These are phyloP conservation scores for Amphiprion ocellaris DNA, from an alignment of 2,113 vertebrate genomes.

Conservation along the genomic window DNA sequence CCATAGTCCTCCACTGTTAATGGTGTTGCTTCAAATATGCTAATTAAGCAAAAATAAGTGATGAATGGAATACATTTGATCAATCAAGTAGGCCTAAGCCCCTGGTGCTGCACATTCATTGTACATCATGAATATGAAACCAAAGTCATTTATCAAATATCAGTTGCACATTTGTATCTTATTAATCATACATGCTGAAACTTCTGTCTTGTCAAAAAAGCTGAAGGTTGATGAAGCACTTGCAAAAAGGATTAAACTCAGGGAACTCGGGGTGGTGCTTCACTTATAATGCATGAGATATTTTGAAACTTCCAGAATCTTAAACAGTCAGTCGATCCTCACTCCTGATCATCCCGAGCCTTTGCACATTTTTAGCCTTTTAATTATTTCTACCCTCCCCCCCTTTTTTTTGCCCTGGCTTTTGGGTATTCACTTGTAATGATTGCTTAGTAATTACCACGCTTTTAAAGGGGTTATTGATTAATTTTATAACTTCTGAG, in stretches of 20 bases:
- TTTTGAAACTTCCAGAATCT: conserved; percentile 69
- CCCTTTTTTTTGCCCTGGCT: background rate
- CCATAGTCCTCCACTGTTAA: conserved; percentile 74
- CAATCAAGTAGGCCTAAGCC: conserved; percentile 82
- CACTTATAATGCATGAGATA: conserved; percentile 67
- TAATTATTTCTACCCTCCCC: conserved; percentile 19
- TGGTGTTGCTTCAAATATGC: conserved; percentile 81
- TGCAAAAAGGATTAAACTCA: conserved; percentile 74
- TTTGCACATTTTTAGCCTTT: conserved; percentile 21
- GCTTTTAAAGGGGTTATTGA: conserved; percentile 28
- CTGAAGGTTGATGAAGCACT: conserved; percentile 81
- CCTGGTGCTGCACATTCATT: conserved; percentile 83
- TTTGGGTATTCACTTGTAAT: conserved; percentile 16
- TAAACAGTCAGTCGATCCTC: conserved; percentile 48
- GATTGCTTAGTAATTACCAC: conserved; percentile 64
- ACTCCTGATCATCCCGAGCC: background rate
- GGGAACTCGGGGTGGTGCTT: conserved; percentile 51
- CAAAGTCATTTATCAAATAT: conserved; percentile 83
- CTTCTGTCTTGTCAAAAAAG: conserved; percentile 77
- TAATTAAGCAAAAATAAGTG: conserved; percentile 82
- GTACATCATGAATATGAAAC: conserved; percentile 83
- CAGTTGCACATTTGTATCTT: conserved; percentile 82
- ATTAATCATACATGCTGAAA: conserved; percentile 83
- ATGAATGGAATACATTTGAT: conserved; percentile 85
- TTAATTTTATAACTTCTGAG: background rate